A percentile compares a stretch with the other conserved stretches of the same genome.
Evolutionary conservation across 2,113 vertebrate species (phyloP).

Genomic region (Odontophorus gujanensis): DNA sequence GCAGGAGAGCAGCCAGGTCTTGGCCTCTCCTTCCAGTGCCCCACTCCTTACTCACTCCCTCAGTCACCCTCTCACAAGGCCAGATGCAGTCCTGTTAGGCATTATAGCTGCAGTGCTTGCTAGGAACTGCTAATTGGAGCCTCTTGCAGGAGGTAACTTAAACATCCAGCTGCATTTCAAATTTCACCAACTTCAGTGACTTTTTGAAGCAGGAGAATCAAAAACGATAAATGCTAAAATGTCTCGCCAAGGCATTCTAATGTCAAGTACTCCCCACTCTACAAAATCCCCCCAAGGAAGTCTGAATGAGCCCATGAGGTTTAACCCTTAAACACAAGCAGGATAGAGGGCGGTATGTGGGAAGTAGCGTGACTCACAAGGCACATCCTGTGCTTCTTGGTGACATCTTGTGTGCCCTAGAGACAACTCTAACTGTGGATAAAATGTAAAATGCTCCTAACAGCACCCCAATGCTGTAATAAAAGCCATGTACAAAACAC

Average conservation of each 20-base stretch:
- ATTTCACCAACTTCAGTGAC: not conserved
- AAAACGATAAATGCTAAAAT: not conserved
- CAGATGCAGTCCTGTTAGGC: not conserved
- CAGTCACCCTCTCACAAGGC: not conserved
- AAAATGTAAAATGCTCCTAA: not conserved
- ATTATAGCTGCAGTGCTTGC: not conserved
- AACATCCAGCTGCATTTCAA: not conserved
- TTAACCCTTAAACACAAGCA: not conserved
- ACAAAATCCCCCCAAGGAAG: not conserved
- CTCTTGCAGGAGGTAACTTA: not conserved
- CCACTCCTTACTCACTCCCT: not conserved
- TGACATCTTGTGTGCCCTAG: not conserved
- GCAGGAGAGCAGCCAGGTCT: not conserved
- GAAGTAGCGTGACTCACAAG: not conserved
- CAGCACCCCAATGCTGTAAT: accelerated
- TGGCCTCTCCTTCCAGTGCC: not conserved
- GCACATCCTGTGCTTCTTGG: not conserved
- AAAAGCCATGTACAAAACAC: not conserved
- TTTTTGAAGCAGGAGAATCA: not conserved
- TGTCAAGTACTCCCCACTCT: not conserved
- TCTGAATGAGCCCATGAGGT: not conserved
- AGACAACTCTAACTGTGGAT: not conserved
- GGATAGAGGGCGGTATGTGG: not conserved
- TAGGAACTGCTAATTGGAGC: not conserved
- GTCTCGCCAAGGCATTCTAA: not conserved